Percentiles rank a stretch among this genome's conserved stretches.
phyloP scores from a whole-genome alignment of 2,797 vertebrate species.

The Valencia hispanica region DNA sequence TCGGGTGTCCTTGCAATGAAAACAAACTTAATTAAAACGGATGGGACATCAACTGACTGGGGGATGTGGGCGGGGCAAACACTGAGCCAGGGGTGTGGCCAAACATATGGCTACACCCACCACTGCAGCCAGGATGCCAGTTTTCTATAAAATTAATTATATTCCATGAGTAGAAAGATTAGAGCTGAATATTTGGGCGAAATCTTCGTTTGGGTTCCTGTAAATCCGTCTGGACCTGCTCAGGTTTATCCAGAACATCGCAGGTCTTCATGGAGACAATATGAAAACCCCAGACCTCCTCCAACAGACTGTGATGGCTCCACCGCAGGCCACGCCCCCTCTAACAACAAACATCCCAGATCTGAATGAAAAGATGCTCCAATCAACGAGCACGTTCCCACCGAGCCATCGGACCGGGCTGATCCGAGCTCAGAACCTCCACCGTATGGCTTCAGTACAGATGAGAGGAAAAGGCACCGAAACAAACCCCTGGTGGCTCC shows the following conservation, averaged over 20 bases:
- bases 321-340: background rate
- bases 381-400: slow-evolving; percentile 34
- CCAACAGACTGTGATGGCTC: background rate
- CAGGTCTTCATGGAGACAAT: background rate
- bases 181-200: no score
- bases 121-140: background rate
- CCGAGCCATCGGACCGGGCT: background rate
- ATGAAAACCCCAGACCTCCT: background rate
- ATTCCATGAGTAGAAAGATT: no score
- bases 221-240: background rate
- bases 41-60: no score
- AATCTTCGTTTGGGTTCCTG: no score
- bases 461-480: slow-evolving; percentile 63
- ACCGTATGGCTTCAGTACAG: slow-evolving; percentile 57
- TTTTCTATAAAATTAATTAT: background rate
- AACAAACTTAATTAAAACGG: no score
- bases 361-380: slow-evolving; percentile 29
- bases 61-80: no score
- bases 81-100: no score
- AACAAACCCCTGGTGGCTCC: background rate
- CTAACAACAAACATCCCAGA: background rate
- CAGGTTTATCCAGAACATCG: background rate
- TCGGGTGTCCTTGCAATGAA: no score
- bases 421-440: background rate
- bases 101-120: background rate